Evolutionary conservation across 2,113 vertebrate species (phyloP).

Genomic region (Xyrauchen texanus): DNA sequence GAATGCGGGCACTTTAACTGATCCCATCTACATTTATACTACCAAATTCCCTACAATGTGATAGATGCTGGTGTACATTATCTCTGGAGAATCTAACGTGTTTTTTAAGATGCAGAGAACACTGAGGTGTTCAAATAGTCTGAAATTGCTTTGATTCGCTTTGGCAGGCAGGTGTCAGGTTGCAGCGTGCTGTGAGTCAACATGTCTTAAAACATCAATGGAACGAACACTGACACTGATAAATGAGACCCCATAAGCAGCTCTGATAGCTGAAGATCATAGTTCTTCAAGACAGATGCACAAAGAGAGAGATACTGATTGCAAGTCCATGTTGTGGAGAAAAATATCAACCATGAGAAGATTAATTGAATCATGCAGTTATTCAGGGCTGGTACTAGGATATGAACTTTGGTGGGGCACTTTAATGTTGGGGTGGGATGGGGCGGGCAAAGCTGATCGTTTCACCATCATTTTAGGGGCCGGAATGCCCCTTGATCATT

Average conservation of each 20-base stretch:
- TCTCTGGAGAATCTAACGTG: not conserved
- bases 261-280: slow-evolving; percentile 21
- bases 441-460: no score
- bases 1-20: no score
- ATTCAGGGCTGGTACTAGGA: no score
- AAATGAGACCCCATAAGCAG: slow-evolving; percentile 66
- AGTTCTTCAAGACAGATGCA: not conserved
- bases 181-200: slow-evolving; percentile 72
- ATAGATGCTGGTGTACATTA: not conserved
- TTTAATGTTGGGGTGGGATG: no score
- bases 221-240: slow-evolving; percentile 75
- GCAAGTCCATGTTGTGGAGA: no score
- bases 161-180: slow-evolving; percentile 72
- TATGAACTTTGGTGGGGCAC: no score
- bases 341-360: no score
- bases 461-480: no score
- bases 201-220: slow-evolving; percentile 75
- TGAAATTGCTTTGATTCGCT: slow-evolving; percentile 74
- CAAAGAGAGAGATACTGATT: not conserved
- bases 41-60: no score
- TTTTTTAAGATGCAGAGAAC: slow-evolving; percentile 66
- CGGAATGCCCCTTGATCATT: no score
- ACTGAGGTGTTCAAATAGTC: slow-evolving; percentile 29
- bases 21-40: no score
- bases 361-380: no score